Evolutionary conservation across 2,888 invertebrate genomes (phyloP), one percentile per base, ranked within the genome.

Genomic region (Synanthedon myopaeformis): DNA sequence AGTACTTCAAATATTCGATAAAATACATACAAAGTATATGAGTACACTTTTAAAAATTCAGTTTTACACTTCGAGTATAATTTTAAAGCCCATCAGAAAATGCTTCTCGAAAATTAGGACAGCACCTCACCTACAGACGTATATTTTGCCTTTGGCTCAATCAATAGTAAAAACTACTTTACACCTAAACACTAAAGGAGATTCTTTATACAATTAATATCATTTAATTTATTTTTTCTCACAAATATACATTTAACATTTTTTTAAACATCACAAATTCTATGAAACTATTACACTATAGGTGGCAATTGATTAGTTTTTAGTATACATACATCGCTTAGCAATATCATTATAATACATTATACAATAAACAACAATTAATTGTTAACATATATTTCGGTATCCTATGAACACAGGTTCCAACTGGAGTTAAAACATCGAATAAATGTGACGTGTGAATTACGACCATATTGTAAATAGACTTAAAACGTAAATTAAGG

Each of bases 91-190:
- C 23, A 8, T 51, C 74, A 71, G 73, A 70, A 72, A 70, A 75
- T 63, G 60, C 71, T 71, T 67, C 68, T 76, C 35, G 66, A 73
- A 71, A 74, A 70, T 62, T 69, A 66, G 66, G 69, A 76, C 80
- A 86, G 82, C 84, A 86, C 83, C 83, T 80, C 74, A 69, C 72
- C 72, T 71, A 69, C 69, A 79, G 74, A 80, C 74, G 73, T 74
- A 63, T 61, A 69, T 69, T 72, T 72, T 76, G 83, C 84, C 85
- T 85, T 84, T 82, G 84, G 84, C 84, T 82, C 73, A 80, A 69
- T 35, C 72, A 74, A 73, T 68, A 68, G 63, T 62, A 63, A 51
- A 42, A 59, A 45, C 14, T 14, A 45, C 45, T 45, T 45, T 45
- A n/a, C 14, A 45, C 45, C 14, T 45, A 35, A 13, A 13, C 45